These are phyloP conservation scores for Psylliodes chrysocephalus DNA, from an alignment of 2,888 invertebrate species.

Conservation along the genomic window DNA sequence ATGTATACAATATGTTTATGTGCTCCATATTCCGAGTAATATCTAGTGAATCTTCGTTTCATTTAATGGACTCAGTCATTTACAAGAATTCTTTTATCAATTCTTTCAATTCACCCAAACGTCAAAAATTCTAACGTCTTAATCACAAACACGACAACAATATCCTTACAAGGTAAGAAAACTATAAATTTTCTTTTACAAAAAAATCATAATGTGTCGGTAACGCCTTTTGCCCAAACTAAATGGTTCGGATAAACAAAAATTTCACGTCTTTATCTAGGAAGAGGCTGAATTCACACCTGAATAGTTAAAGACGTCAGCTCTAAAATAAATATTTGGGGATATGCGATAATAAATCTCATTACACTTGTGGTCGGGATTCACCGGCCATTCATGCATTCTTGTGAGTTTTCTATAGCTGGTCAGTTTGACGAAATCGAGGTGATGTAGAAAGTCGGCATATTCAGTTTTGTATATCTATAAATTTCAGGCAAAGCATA, in stretches of 20 bases:
- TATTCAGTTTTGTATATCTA: too few relatives aligned
- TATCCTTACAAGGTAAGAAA: constrained; percentile 20
- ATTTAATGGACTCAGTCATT: too few relatives aligned
- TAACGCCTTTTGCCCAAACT: constrained; percentile 45
- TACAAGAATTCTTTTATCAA: neutral
- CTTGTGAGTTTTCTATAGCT: constrained; percentile 31
- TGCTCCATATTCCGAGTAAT: too few relatives aligned
- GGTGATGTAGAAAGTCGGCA: constrained; percentile 27
- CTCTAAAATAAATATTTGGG: constrained; percentile 57
- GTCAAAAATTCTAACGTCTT: constrained; percentile 23
- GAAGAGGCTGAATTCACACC: constrained; percentile 48
- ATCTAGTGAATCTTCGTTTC: too few relatives aligned
- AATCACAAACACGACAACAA: constrained; percentile 13
- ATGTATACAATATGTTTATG: too few relatives aligned
- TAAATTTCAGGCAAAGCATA: too few relatives aligned
- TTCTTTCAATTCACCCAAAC: neutral
- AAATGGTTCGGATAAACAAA: constrained; percentile 46
- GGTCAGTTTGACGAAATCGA: constrained; percentile 21
- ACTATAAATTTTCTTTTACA: constrained; percentile 30
- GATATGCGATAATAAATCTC: constrained; percentile 56
- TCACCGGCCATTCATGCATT: constrained; percentile 36
- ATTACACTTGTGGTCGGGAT: constrained; percentile 55
- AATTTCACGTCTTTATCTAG: constrained; percentile 49
- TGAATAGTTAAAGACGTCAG: constrained; percentile 53
- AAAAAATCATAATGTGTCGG: constrained; percentile 44